Evolutionary conservation across 2,888 invertebrate genomes (phyloP).

Genomic region (Opisthograptis luteolata): DNA sequence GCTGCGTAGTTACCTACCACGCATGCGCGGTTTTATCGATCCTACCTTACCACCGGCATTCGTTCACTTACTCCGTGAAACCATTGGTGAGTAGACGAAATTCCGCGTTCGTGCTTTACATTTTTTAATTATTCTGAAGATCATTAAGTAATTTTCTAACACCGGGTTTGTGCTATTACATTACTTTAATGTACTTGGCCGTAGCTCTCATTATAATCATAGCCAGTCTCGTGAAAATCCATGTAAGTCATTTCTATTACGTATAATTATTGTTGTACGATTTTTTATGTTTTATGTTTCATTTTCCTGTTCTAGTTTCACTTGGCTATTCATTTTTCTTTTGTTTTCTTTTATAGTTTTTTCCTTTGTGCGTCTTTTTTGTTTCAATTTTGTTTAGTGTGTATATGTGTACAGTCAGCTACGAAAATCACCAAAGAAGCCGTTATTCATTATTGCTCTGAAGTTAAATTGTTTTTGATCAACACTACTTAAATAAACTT

Average conservation of each 20-base stretch:
- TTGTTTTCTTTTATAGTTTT: background rate
- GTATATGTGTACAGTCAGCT: conserved; percentile 10
- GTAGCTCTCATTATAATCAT: conserved; percentile 79
- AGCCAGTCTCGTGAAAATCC: conserved; percentile 77
- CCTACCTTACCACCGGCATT: conserved; percentile 31
- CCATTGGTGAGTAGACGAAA: conserved; percentile 71
- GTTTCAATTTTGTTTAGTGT: background rate
- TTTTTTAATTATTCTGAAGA: conserved; percentile 17
- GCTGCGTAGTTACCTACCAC: conserved; percentile 52
- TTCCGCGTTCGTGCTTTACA: conserved; percentile 46
- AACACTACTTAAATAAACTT: no score
- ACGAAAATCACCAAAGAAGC: background rate
- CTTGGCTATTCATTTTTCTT: background rate
- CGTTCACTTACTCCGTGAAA: conserved; percentile 64
- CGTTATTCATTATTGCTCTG: background rate
- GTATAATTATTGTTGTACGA: conserved; percentile 4
- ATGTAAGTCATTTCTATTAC: conserved; percentile 64
- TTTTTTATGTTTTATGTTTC: conserved; percentile 1
- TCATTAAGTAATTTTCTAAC: conserved; percentile 10
- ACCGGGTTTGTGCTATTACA: conserved; percentile 42
- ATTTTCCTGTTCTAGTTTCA: background rate
- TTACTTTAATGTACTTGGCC: conserved; percentile 70
- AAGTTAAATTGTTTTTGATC: no score
- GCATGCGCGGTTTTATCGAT: conserved; percentile 70
- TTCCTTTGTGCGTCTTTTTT: background rate